Percentiles rank a stretch among this genome's conserved stretches.
Conservation (phyloP, 2,797 vertebrate genomes). For the Pseudotriccus pelzelni region DNA sequence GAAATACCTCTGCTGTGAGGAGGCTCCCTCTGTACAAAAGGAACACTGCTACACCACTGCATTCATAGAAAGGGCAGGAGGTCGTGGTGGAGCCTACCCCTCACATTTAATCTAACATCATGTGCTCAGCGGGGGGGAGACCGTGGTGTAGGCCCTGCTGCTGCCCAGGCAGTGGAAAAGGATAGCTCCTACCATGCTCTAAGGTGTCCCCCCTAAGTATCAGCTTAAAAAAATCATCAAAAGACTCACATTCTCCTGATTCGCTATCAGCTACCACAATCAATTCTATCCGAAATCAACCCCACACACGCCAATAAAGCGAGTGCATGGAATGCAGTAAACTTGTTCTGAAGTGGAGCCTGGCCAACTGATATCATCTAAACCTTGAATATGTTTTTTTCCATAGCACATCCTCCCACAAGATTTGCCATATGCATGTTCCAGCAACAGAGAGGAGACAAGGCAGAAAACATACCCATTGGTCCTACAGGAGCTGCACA, state of each 20-base stretch:
- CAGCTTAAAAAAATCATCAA: not conserved
- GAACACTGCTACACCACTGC: not conserved
- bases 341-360: not conserved
- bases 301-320: not conserved
- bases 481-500: not conserved
- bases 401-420: not conserved
- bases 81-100: not conserved
- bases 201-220: not conserved
- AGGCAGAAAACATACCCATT: not conserved
- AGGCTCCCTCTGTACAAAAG: not conserved
- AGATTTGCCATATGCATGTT: not conserved
- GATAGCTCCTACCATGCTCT: not conserved
- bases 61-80: not conserved
- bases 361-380: not conserved
- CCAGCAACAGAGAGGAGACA: not conserved
- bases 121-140: not conserved
- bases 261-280: not conserved
- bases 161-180: not conserved
- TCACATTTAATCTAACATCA: not conserved
- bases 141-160: not conserved
- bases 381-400: not conserved
- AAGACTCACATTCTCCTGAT: not conserved
- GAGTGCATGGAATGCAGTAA: not conserved
- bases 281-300: not conserved
- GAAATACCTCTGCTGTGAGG: not conserved